Base-by-base conservation (phyloP, 2,888 invertebrate species). In the Morpho achilles region DNA sequence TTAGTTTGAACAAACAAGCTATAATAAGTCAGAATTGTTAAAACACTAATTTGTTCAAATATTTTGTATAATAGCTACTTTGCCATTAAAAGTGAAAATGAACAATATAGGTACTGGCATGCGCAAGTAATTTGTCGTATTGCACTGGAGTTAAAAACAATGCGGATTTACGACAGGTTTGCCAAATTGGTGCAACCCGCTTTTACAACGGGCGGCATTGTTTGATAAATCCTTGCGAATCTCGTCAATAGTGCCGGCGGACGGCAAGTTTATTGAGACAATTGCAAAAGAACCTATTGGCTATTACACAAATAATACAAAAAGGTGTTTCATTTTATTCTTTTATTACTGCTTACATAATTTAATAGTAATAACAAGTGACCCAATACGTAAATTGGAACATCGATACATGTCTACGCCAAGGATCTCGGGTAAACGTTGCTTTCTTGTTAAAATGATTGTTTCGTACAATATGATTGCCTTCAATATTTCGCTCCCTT, bases 131-230 rank as follows among this genome's bases (percentile, higher is more conserved):
- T 80, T 80, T 79, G 77, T 81, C 79, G 75, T 76, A 76, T 82
- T 80, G 80, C 80, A 78, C 75, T 80, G 73, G 79, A 74, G 72
- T 71, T 69, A 74, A 71, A 81, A 79, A 87, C 84, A 85, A 85
- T 73, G 72, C 69, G 69, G 69, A 75, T 76, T 73, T 77, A 74
- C 63, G 65, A 72, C 72, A 71, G 75, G 73, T 81, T 80, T 82
- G 79, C 72, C 80, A 80, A 86, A 86, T 79, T 86, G 75, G 83
- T 75, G 77, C 74, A 81, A 77, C 77, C 77, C 75, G 71, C 71
- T 77, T 84, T 82, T 85, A 84, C 76, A 69, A 32, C 41, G 41
- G 48, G 47, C 48, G 54, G 49, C 40, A 46, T 58, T 58, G 58
- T 58, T 58, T 51, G 50, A 53, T 40, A 42, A 50, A 58, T 77